Evolutionary conservation across 2,797 vertebrate species (phyloP), one percentile per base, ranked within the genome.

Genomic region (Macropus fuliginosus): DNA sequence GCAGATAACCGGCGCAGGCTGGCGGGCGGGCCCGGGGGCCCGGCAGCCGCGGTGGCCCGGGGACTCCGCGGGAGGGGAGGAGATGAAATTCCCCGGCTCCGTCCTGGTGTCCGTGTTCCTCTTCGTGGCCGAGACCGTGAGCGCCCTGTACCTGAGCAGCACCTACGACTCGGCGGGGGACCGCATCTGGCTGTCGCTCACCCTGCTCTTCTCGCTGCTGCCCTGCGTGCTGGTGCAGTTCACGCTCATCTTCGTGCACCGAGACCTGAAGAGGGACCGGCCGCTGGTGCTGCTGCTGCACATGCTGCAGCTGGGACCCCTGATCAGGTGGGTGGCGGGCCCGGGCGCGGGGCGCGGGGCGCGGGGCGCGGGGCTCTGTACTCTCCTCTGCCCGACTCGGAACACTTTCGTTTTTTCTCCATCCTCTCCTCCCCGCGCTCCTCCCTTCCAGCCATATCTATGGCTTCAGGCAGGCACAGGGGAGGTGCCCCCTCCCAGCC

Each of bases 31-130:
- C 21, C 90, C 52, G 10, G 50, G 52, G 18, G 90, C 52, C 28
- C 4, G 5, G 90, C 50, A 6, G 90, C 52, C 29, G 28, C 1
- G 31, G 90, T 5, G 52, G 28, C 50, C 90, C 98, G 98, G 98
- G 98, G 96, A 97, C 98, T 98, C 16, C n/a, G n/a, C 0, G 40
- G 74, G 74, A 40, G n/a, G 74, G 74, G 18, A 8, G n/a, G 99
- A 99, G 98, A 99, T 99, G 99, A 99, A 99, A 98, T 99, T 99
- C 98, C 99, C 99, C 95, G 99, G 99, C 97, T 99, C 99, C 5
- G 99, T 99, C 93, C 99, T 99, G 97, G 98, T 99, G 98, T 99
- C 99, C 97, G 99, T 99, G 96, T 99, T 98, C 97, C 99, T 99
- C 94, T 99, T 99, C 98, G 98, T 99, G 97, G 99, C 99, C 97